Percentiles rank a stretch among this genome's conserved stretches.
These are phyloP conservation scores for Boloria euphrosyne DNA, from an alignment of 2,888 invertebrate species.

Conservation along the genomic window DNA sequence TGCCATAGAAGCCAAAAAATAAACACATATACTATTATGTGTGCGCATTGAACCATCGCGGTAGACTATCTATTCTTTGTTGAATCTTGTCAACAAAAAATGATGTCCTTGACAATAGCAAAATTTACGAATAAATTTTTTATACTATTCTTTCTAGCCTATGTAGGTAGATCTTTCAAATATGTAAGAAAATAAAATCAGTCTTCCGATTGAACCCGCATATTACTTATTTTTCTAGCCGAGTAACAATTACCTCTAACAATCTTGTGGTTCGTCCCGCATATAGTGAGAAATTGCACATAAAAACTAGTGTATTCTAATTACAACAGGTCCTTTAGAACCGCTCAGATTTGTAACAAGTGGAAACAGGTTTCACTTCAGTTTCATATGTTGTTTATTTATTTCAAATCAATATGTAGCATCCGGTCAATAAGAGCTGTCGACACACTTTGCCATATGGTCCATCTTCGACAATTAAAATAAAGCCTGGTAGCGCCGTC, in stretches of 20 bases:
- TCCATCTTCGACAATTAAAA: conserved; percentile 47
- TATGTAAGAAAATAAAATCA: conserved; percentile 47
- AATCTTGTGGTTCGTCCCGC: conserved; percentile 75
- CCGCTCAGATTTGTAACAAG: conserved; percentile 54
- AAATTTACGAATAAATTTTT: conserved; percentile 66
- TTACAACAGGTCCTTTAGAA: conserved; percentile 58
- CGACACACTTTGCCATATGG: conserved; percentile 61
- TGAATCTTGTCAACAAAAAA: conserved; percentile 70
- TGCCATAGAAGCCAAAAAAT: conserved; percentile 70
- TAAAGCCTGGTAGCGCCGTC: conserved; percentile 61
- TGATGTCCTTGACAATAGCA: conserved; percentile 64
- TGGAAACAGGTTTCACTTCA: conserved; percentile 59
- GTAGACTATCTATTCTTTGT: conserved; percentile 74
- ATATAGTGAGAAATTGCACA: conserved; percentile 69
- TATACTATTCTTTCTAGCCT: conserved; percentile 53
- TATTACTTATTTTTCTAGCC: conserved; percentile 65
- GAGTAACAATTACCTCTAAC: conserved; percentile 74
- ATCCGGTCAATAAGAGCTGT: conserved; percentile 63
- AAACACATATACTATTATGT: conserved; percentile 73
- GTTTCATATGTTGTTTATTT: conserved; percentile 49
- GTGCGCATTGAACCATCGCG: conserved; percentile 73
- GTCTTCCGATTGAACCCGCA: conserved; percentile 64
- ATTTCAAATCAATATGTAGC: conserved; percentile 50
- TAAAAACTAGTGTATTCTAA: conserved; percentile 71
- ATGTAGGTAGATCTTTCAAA: conserved; percentile 55